Base-by-base conservation (phyloP, 2,113 vertebrate genomes). In the Aptenodytes patagonicus region DNA sequence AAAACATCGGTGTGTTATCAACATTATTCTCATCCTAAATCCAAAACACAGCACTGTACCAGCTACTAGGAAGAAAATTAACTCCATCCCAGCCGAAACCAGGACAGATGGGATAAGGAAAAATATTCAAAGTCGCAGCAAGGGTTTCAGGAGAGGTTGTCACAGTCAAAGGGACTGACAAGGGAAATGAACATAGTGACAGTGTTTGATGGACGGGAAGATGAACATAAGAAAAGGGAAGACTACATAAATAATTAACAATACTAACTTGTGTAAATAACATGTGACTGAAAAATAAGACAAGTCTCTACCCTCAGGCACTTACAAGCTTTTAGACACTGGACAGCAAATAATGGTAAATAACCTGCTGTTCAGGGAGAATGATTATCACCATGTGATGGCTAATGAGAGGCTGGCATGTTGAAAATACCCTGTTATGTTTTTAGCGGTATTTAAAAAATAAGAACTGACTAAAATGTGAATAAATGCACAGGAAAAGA, bases 181-280 rank as follows among this genome's bases (percentile, higher is more conserved):
- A 91, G 34, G 54, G 44, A 71, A 87, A 83, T 58, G 10, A 89
- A 52, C 2, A 0, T 3, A 76, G 69, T 44, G 76, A 61, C 14
- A 66, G 31, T 18, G 9, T 61, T 87, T 85, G 70, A 61, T 87
- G 54, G 31, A 85, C 5, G 25, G 29, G 25, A 83, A 86, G 54
- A 77, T 51, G 68, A 95, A 83, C n/a, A 15, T 10, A 66, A 89
- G 54, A 93, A 77, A 80, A 62, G n/a, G 26, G 54, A 90, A 87
- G 46, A 17, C 18, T 82, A 12, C 42, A 79, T 52, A 70, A 54
- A 64, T 68, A 91, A 87, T 96, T 90, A 78, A 54, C 38, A 75
- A 36, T 83, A 91, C 83, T 80, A 95, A 94, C 75, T 66, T 51
- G 32, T 90, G 87, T 93, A 91, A 91, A 95, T 83, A 95, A 62